Conservation (phyloP, 2,113 vertebrate species). For the Microcebus murinus region DNA sequence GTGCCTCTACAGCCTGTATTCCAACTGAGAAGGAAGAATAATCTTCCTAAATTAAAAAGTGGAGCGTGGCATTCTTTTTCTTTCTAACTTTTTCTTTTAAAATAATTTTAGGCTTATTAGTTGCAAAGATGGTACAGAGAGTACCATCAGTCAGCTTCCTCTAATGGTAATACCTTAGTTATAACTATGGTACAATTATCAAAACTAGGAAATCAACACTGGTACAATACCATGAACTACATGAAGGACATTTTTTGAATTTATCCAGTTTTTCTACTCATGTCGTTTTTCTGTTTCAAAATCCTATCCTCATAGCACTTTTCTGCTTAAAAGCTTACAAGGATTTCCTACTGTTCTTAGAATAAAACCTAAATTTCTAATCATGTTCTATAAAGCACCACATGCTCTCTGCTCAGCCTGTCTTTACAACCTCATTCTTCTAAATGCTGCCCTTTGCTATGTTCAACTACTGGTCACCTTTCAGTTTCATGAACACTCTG, state of each 20-base stretch:
- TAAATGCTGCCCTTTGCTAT: background rate
- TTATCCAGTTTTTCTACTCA: slow-evolving; percentile 5
- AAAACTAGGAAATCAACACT: background rate
- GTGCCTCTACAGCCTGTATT: background rate
- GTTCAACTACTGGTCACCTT: background rate
- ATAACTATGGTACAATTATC: background rate
- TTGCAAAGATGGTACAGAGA: background rate
- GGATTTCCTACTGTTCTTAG: slow-evolving; percentile 23
- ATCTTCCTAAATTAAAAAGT: slow-evolving; percentile 58
- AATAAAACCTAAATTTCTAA: slow-evolving; percentile 51
- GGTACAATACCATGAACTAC: background rate
- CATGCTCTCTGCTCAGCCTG: background rate
- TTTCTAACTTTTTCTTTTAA: slow-evolving; percentile 19
- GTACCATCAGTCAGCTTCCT: background rate
- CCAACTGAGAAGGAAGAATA: background rate
- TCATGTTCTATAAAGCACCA: background rate
- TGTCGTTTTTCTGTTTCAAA: slow-evolving; percentile 24
- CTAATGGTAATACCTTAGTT: background rate
- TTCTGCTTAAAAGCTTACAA: slow-evolving; percentile 36
- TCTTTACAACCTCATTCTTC: slow-evolving; percentile 37
- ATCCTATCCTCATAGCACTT: background rate
- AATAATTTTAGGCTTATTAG: slow-evolving; percentile 16
- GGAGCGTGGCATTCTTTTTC: slow-evolving; percentile 1
- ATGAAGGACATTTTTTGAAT: background rate
- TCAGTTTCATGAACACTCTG: background rate